A percentile compares a stretch with the other conserved stretches of the same genome.
phyloP scores from a whole-genome alignment of 2,888 invertebrate genomes.

The Agrotis clavis region DNA sequence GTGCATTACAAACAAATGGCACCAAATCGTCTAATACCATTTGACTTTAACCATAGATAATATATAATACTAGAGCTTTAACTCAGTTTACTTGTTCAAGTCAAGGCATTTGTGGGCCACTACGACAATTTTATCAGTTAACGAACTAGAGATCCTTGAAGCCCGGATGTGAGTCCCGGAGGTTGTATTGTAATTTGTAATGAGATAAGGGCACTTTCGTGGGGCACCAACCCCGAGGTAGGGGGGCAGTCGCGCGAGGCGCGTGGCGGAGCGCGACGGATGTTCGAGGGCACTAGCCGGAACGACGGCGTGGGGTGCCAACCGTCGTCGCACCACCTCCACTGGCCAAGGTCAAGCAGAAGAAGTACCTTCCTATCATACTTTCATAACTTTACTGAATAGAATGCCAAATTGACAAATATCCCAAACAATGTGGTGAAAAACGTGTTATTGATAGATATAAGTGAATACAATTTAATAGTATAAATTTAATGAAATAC shows the following conservation, averaged over 20 bases:
- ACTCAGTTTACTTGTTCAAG: slow-evolving; percentile 14
- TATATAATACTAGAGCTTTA: too few species aligned
- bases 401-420: background rate
- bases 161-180: slow-evolving; percentile 56
- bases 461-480: background rate
- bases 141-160: slow-evolving; percentile 71
- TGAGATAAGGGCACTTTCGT: slow-evolving; percentile 54
- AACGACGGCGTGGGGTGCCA: slow-evolving; percentile 79
- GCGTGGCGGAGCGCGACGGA: slow-evolving; percentile 77
- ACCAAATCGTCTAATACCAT: slow-evolving; percentile 49
- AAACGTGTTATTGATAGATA: background rate
- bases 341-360: slow-evolving; percentile 67
- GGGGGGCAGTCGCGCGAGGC: slow-evolving; percentile 77
- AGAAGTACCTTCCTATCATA: slow-evolving; percentile 22
- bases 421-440: background rate
- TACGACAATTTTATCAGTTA: slow-evolving; percentile 52
- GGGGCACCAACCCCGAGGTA: slow-evolving; percentile 51
- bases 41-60: slow-evolving; percentile 9
- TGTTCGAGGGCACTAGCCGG: slow-evolving; percentile 75
- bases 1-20: slow-evolving; percentile 71
- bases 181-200: slow-evolving; percentile 39
- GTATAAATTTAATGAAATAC: background rate
- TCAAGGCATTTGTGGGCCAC: background rate
- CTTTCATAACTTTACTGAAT: slow-evolving; percentile 19
- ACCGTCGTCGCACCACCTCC: slow-evolving; percentile 67